Evolutionary conservation across 2,888 invertebrate species (phyloP).

Genomic region (Tridacna gigas): DNA sequence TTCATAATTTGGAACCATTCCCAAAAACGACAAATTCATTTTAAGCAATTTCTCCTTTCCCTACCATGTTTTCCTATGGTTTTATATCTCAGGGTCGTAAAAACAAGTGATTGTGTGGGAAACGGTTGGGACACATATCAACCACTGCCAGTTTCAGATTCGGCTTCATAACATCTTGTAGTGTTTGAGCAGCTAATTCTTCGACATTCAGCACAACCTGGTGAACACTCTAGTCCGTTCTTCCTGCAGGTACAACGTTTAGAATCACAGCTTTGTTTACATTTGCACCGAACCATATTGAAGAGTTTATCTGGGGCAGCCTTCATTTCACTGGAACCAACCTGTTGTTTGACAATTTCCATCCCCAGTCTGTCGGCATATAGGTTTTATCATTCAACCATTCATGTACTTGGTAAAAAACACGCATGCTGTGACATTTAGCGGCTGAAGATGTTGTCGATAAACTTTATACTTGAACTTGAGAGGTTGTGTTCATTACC

Average conservation of each 20-base stretch:
- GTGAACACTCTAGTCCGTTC: constrained; percentile 47
- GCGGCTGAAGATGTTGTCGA: constrained; percentile 70
- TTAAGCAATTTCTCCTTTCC: too few species aligned
- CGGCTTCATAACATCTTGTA: neutral
- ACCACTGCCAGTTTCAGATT: neutral
- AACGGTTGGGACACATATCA: too few species aligned
- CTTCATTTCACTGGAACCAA: constrained; percentile 50
- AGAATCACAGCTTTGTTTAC: constrained; percentile 60
- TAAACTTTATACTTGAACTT: constrained; percentile 17
- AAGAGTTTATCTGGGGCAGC: constrained; percentile 57
- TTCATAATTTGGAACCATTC: too few species aligned
- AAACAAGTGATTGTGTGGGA: too few species aligned
- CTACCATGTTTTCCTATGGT: too few species aligned
- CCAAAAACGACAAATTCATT: too few species aligned
- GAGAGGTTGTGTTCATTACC: neutral
- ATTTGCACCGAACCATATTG: constrained; percentile 57
- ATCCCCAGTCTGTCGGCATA: constrained; percentile 66
- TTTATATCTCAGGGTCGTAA: too few species aligned
- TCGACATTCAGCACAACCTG: constrained; percentile 2
- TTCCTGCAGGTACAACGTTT: constrained; percentile 60
- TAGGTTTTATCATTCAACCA: too few species aligned
- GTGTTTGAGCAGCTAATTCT: neutral
- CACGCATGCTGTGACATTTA: constrained; percentile 58
- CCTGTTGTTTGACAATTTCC: constrained; percentile 28
- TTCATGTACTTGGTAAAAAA: constrained; percentile 64